Base-by-base conservation (phyloP, 2,888 invertebrate species). In the Torymus texanus region DNA sequence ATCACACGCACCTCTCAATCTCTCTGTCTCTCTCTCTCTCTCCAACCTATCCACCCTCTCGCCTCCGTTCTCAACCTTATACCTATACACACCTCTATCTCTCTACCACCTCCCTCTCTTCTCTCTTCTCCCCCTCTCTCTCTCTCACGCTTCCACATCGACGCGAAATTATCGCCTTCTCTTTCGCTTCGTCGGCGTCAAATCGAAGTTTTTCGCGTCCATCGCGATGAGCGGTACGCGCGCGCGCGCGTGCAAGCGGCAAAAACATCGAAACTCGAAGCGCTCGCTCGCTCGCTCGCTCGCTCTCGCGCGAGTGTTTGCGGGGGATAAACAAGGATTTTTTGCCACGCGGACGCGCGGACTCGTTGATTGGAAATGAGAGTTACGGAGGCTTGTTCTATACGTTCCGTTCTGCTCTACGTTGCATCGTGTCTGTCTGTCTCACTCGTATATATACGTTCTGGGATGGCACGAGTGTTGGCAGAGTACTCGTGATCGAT, bases 401-500 rank as follows among this genome's bases (percentile, higher is more conserved):
- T n/a, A n/a, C n/a, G n/a, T n/a, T n/a, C n/a, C n/a, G n/a, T n/a
- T n/a, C n/a, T n/a, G n/a, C n/a, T n/a, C n/a, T n/a, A n/a, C n/a
- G 21, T 21, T 41, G 29, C 29, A 5, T 29, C 41, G 41, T 8
- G 29, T 41, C 41, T 41, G 41, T 41, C 41, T 41, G 8, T 0
- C 41, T 41, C 41, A 5, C 29, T 29, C 29, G 29, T 3, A 24
- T 3, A 3, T 3, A 3, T 24, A 2, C 24, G 29, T 29, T 29
- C 29, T 29, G 29, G 29, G 29, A 2, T 29, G 29, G 29, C 41
- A 2, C 82, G 84, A 87, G 85, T 87, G 87, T 88, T 86, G 88
- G 88, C 86, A 86, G 86, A 88, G 87, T 86, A 85, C 87, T 88
- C 85, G 87, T 88, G 88, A 89, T 89, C 89, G 89, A 89, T 89